Percentiles rank a stretch among this genome's conserved stretches.
These are phyloP conservation scores for Peribatodes rhomboidaria DNA, from an alignment of 2,888 invertebrate species.

Conservation along the genomic window DNA sequence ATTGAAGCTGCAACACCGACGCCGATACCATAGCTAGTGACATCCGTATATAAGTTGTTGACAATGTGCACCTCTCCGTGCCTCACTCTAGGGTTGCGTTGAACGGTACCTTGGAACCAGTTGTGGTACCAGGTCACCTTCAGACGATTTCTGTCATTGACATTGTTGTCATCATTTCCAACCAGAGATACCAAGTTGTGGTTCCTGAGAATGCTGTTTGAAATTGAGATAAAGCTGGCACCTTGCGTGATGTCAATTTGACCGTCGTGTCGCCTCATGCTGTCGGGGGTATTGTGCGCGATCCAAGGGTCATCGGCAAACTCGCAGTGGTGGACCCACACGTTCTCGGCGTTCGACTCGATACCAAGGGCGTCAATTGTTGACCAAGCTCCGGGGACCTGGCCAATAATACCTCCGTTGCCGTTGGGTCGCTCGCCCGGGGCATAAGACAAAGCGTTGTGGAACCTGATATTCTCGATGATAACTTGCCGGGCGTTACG, in stretches of 20 bases:
- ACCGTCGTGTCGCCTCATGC: conserved; percentile 39
- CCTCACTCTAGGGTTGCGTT: conserved; percentile 33
- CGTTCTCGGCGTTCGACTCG: conserved; percentile 19
- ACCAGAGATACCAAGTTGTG: conserved; percentile 33
- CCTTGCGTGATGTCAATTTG: conserved; percentile 32
- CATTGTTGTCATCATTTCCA: conserved; percentile 31
- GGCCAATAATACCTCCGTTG: conserved; percentile 19
- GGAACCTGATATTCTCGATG: conserved; percentile 25
- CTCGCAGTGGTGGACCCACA: conserved; percentile 40
- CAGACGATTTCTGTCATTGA: conserved; percentile 31
- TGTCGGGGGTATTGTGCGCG: conserved; percentile 15
- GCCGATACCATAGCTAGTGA: conserved; percentile 29
- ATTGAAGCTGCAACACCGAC: conserved; percentile 15
- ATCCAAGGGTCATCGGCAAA: conserved; percentile 43
- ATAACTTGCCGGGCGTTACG: conserved; percentile 16
- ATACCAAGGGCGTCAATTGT: conserved; percentile 25
- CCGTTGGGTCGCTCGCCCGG: conserved; percentile 29
- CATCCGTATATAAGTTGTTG: conserved; percentile 36
- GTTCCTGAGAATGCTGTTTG: conserved; percentile 42
- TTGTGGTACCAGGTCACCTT: conserved; percentile 35
- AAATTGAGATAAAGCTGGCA: conserved; percentile 33
- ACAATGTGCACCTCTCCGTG: conserved; percentile 34
- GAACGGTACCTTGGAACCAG: conserved; percentile 35
- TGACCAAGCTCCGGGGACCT: conserved; percentile 17
- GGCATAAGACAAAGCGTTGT: conserved; percentile 31